Conservation (phyloP, 1,140 invertebrate genomes). For the Carcinoscorpius rotundicauda region DNA sequence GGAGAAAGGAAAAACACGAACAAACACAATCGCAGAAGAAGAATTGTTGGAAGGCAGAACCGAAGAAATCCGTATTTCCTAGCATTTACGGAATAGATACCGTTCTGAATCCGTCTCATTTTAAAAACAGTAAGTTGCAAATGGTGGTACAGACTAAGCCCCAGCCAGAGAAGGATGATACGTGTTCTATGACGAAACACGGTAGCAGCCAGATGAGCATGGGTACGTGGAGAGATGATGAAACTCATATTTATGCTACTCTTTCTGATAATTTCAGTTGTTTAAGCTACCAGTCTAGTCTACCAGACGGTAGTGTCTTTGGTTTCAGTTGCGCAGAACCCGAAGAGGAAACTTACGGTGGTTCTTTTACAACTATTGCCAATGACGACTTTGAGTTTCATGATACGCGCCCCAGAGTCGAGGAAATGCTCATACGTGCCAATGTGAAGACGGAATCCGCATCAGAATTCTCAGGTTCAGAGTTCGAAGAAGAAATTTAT, state of each 20-base stretch:
- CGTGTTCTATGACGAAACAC: no score
- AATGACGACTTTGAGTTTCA: slow-evolving; percentile 54
- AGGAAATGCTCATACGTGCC: slow-evolving; percentile 13
- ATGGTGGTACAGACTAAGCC: no score
- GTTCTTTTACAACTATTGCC: slow-evolving; percentile 48
- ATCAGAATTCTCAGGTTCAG: no score
- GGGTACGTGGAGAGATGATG: slow-evolving; percentile 15
- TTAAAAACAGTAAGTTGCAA: slow-evolving; percentile 3
- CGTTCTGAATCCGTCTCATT: slow-evolving; percentile 6
- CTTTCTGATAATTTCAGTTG: slow-evolving; percentile 33
- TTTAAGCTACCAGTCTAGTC: slow-evolving; percentile 25
- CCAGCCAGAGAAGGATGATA: no score
- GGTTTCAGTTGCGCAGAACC: slow-evolving; percentile 20
- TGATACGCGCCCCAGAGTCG: slow-evolving; percentile 21
- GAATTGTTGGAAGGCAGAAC: background rate
- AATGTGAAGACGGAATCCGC: slow-evolving; percentile 7
- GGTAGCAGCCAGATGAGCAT: no score
- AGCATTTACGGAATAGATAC: slow-evolving; percentile 11
- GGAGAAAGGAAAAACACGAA: slow-evolving; percentile 8
- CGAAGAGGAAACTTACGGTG: slow-evolving; percentile 14
- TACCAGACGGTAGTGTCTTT: slow-evolving; percentile 26
- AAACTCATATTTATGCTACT: slow-evolving; percentile 42
- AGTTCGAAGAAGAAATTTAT: background rate
- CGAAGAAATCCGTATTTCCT: slow-evolving; percentile 9
- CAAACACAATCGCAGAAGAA: background rate